Conservation (phyloP, 2,113 vertebrate genomes). For the Oriolus oriolus region DNA sequence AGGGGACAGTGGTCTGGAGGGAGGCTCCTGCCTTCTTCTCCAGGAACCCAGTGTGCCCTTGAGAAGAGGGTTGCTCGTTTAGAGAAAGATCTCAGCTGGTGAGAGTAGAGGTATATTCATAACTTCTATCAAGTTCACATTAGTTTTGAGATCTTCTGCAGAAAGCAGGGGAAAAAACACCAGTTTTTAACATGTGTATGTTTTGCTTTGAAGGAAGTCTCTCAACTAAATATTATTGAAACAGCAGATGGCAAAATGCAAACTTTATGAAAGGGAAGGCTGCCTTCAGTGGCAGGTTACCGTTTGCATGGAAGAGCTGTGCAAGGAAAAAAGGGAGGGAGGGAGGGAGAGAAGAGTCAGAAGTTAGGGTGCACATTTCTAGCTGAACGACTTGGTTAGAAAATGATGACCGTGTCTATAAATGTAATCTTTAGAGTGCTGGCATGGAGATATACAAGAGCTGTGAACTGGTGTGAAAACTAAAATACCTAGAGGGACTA, state of each 20-base stretch:
- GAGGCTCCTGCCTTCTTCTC: neutral
- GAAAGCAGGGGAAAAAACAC: rapidly evolving
- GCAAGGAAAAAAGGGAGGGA: neutral
- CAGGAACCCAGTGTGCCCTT: neutral
- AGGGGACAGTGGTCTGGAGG: neutral
- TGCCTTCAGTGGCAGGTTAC: constrained; percentile 23
- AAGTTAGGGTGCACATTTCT: constrained; percentile 17
- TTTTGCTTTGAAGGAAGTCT: constrained; percentile 61
- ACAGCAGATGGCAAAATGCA: constrained; percentile 48
- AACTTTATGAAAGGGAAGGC: constrained; percentile 6
- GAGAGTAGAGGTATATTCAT: neutral
- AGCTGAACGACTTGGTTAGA: constrained; percentile 20
- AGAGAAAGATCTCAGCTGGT: neutral
- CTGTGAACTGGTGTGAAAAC: constrained; percentile 66
- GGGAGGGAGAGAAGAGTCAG: constrained; percentile 2
- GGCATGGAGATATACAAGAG: constrained; percentile 43
- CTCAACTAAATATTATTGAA: constrained; percentile 37
- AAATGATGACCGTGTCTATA: constrained; percentile 40
- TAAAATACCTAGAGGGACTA: constrained; percentile 52
- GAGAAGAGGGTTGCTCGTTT: neutral
- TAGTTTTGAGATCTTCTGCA: neutral
- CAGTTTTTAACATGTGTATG: neutral
- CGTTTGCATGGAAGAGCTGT: neutral
- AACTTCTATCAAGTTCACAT: constrained; percentile 41
- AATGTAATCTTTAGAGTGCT: constrained; percentile 41